Evolutionary conservation across 2,113 vertebrate species (phyloP), one percentile per base, ranked within the genome.

Genomic region (Microtus montanus): DNA sequence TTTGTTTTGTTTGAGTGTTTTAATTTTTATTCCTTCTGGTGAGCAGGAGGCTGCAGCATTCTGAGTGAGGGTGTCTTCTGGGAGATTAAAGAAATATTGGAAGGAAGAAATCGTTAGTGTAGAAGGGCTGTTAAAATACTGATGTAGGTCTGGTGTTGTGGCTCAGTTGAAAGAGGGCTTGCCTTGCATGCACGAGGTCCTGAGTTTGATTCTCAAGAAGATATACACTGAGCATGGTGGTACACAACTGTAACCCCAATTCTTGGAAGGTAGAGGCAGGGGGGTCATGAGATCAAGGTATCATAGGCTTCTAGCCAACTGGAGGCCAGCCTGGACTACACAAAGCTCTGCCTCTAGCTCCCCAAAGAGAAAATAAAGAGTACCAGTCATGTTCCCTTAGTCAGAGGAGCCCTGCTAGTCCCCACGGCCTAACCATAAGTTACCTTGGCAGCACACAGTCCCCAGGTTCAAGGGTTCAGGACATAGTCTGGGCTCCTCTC

Each of bases 1-100:
- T 66, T 88, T 90, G 71, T 79, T 90, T 79, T 77, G 12, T 75
- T 87, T 94, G 38, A n/a, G 61, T 78, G 70, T 82, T 92, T 90
- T 35, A 61, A 14, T 20, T 68, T 4, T 63, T 30, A 71, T 88
- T 68, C 24, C 10, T 64, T 66, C 26, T 61, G 58, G 10, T 90
- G 52, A 70, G 28, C 28, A 20, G 15, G 11, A 93, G 47, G 44
- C 38, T 87, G 63, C 11, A 84, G 66, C 70, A 85, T 89, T 92
- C 44, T 88, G 49, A 93, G 15, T 38, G 54, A 54, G 70, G 41
- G 19, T 64, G 9, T 28, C 44, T 96, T 93, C 64, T 61, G 77
- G 64, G 64, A 79, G 33, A 19, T 64, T 17, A 38, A 74, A 86
- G 11, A 82, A 58, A n/a, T 83, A 49, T 24, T 84, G 61, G 63